Base-by-base conservation (phyloP, 2,888 invertebrate species). In the Caenorhabditis sinica region DNA sequence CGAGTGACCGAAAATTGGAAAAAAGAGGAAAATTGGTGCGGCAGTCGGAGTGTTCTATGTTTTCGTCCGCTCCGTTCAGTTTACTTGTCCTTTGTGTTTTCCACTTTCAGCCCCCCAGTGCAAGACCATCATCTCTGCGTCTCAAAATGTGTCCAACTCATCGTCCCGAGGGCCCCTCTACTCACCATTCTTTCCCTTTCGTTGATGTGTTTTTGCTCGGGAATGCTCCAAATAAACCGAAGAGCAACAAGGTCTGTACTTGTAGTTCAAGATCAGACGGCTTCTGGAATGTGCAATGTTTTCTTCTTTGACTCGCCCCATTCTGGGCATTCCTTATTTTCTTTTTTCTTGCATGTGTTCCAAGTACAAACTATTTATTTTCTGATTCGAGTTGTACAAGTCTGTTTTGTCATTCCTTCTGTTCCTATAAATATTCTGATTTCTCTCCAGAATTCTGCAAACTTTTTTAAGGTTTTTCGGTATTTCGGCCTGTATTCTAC, bases 41-140 rank as follows among this genome's bases (percentile, higher is more conserved):
- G 23, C n/a, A n/a, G n/a, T n/a, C 23, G 40, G 61, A 33, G 79
- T 56, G 79, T 71, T 79, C 71, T 61, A 71, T 79, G 79, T 79
- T 79, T 79, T 79, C 79, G 79, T 79, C 69, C 71, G 79, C 40
- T 53, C 36, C 79, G 65, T 71, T 79, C 79, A 79, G 79, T 79
- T 79, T 79, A 45, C 79, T 56, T 71, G 79, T 23, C 61, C 79
- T 79, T 79, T 79, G 40, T 79, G 79, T 79, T 79, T 79, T 79
- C 79, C 79, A 79, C 79, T 77, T 77, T 77, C 63, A 71, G 61
- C 40, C 56, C 20, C 45, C 15, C 75, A 75, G 75, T 68, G 66
- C 75, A 71, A 61, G 30, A 51, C 17, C 51, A 40, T 53, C 53
- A 25, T 63, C 77, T 71, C 79, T 79, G 63, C 56, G 63, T 79